A percentile compares a stretch with the other conserved stretches of the same genome.
phyloP scores from a whole-genome alignment of 2,113 vertebrate genomes.

The Amblyopsis rosae region DNA sequence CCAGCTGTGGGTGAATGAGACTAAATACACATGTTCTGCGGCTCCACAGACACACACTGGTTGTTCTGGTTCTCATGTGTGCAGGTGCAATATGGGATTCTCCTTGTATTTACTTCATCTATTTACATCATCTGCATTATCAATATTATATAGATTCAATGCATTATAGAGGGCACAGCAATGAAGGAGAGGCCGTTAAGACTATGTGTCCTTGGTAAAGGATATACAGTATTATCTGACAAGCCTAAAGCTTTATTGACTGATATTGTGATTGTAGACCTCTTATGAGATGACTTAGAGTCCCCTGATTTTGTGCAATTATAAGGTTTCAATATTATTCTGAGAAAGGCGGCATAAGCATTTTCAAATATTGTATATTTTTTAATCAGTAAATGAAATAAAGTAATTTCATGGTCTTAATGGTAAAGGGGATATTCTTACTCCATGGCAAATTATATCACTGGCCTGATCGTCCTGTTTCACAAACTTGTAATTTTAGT shows the following conservation, averaged over 20 bases:
- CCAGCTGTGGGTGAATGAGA: too few species aligned
- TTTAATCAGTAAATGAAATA: not conserved
- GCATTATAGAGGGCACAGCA: slow-evolving; percentile 8
- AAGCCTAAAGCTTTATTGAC: not conserved
- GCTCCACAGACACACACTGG: too few species aligned
- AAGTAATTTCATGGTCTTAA: not conserved
- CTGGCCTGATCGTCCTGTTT: too few species aligned
- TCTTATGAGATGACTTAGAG: not conserved
- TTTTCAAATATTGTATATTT: too few species aligned
- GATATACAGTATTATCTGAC: slow-evolving; percentile 5
- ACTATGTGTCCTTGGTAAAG: slow-evolving; percentile 5
- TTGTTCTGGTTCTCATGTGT: too few species aligned
- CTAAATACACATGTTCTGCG: too few species aligned
- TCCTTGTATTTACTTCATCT: not conserved
- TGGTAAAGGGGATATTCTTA: too few species aligned
- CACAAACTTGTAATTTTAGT: too few species aligned
- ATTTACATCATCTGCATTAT: slow-evolving; percentile 13
- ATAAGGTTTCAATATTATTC: not conserved
- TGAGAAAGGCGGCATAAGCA: too few species aligned
- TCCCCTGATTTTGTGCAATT: slow-evolving; percentile 2
- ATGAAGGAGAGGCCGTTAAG: not conserved
- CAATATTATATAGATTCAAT: slow-evolving; percentile 5
- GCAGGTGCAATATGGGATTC: not conserved
- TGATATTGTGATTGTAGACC: not conserved
- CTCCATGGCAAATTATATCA: too few species aligned